phyloP scores from a whole-genome alignment of 2,797 vertebrate species.

The Pachyuromys duprasi region DNA sequence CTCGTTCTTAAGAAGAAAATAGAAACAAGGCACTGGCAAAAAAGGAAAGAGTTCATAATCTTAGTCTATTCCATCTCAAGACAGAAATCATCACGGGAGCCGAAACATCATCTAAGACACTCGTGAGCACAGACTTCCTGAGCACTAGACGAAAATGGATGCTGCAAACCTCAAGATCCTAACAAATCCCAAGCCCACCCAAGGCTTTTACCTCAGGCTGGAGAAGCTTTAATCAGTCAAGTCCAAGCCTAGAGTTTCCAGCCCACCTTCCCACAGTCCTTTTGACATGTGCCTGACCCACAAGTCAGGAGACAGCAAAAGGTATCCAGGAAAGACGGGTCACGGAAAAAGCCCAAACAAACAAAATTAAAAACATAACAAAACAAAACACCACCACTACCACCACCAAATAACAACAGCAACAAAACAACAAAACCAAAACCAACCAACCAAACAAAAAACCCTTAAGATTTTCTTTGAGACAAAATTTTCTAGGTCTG shows the following conservation, averaged over 20 bases:
- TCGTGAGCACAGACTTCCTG: constrained; percentile 35
- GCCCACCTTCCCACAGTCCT: not conserved
- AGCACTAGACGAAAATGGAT: not conserved
- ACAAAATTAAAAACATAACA: not conserved
- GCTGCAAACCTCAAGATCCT: not conserved
- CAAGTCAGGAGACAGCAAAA: not conserved
- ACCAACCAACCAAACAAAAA: not conserved
- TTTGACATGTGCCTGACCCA: not conserved
- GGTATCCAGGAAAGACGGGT: not conserved
- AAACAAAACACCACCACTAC: no score
- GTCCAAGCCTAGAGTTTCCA: not conserved
- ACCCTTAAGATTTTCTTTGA: constrained; percentile 27
- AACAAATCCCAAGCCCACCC: not conserved
- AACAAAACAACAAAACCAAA: no score
- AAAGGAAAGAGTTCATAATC: constrained; percentile 52
- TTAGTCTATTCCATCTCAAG: constrained; percentile 42
- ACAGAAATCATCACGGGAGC: constrained; percentile 11
- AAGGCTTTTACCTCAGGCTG: not conserved
- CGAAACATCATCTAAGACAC: not conserved
- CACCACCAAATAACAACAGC: no score
- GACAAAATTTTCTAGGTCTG: constrained; percentile 31
- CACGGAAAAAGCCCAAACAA: not conserved
- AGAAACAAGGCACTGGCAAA: constrained; percentile 23
- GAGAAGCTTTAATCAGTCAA: not conserved
- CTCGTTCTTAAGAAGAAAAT: constrained; percentile 20